phyloP scores from a whole-genome alignment of 2,113 vertebrate genomes.

The Corythoichthys intestinalis region DNA sequence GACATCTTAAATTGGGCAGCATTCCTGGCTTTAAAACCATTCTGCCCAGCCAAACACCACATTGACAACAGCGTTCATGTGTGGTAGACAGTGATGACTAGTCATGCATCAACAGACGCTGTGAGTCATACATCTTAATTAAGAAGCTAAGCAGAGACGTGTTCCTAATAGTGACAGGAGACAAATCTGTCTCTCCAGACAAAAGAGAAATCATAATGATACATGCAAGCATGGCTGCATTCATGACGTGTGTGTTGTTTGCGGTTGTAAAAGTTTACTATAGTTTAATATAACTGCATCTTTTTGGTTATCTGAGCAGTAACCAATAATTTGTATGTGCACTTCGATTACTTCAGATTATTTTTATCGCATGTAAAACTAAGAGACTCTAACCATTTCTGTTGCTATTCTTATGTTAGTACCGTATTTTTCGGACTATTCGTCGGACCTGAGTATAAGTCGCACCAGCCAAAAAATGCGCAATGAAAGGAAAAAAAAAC shows the following conservation, averaged over 20 bases:
- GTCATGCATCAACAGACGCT: constrained; percentile 22
- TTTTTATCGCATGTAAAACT: too few species aligned
- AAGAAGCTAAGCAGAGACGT: constrained; percentile 56
- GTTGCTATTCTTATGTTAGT: too few species aligned
- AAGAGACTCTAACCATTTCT: too few species aligned
- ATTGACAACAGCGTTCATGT: constrained; percentile 53
- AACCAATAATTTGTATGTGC: too few species aligned
- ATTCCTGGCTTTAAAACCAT: constrained; percentile 46
- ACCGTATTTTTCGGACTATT: too few species aligned
- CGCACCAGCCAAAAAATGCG: too few species aligned
- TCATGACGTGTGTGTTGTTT: background rate
- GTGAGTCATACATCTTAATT: constrained; percentile 76
- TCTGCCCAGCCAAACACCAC: constrained; percentile 49
- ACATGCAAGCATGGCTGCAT: constrained; percentile 19
- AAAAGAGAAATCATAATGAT: constrained; percentile 26
- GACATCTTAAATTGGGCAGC: constrained; percentile 61
- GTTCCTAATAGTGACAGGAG: constrained; percentile 55
- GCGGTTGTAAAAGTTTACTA: background rate
- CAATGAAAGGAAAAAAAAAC: too few species aligned
- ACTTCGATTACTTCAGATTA: too few species aligned
- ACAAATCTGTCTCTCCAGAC: constrained; percentile 56
- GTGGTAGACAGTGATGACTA: constrained; percentile 50
- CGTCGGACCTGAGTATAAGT: too few species aligned
- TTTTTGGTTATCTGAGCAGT: background rate
- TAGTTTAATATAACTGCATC: too few species aligned